A percentile compares a stretch with the other conserved stretches of the same genome.
These are phyloP conservation scores for Sitta carolinensis DNA, from an alignment of 2,797 vertebrate genomes.

Conservation along the genomic window DNA sequence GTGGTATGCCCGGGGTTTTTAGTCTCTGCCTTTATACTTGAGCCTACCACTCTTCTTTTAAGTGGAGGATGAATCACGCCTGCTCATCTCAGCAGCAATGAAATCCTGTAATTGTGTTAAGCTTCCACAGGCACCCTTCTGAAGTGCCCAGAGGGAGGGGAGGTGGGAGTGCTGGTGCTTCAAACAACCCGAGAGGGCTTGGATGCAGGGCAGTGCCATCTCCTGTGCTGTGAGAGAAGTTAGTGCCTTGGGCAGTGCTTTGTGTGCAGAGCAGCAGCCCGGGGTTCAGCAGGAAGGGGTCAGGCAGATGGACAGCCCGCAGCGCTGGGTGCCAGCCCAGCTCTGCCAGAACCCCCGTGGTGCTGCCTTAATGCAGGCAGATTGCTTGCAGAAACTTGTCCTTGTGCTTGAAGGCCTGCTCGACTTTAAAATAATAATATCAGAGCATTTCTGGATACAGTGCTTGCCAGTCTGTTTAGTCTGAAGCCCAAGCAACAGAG, in stretches of 20 bases:
- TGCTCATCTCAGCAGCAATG: constrained; percentile 10
- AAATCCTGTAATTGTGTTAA: constrained; percentile 20
- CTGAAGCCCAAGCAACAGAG: not conserved
- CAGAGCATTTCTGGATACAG: not conserved
- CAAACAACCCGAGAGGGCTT: not conserved
- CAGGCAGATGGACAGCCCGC: not conserved
- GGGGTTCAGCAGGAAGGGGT: not conserved
- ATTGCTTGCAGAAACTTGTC: constrained; percentile 11
- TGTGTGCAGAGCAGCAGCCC: not conserved
- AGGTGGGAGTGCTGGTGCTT: not conserved
- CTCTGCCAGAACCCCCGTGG: not conserved
- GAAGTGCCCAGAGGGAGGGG: constrained; percentile 25
- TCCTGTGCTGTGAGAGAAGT: not conserved
- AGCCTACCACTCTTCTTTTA: not conserved
- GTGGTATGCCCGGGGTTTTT: not conserved
- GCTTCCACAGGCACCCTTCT: constrained; percentile 7
- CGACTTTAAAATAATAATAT: not conserved
- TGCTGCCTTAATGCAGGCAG: not conserved
- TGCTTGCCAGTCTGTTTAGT: not conserved
- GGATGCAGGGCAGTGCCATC: not conserved
- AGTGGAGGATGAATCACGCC: constrained; percentile 12
- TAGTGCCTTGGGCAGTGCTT: not conserved
- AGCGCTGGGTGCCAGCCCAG: not conserved
- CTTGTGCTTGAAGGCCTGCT: not conserved
- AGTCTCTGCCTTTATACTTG: not conserved